These are phyloP conservation scores for Amblyjoppa fuscipennis DNA, from an alignment of 2,888 invertebrate species.

Conservation along the genomic window DNA sequence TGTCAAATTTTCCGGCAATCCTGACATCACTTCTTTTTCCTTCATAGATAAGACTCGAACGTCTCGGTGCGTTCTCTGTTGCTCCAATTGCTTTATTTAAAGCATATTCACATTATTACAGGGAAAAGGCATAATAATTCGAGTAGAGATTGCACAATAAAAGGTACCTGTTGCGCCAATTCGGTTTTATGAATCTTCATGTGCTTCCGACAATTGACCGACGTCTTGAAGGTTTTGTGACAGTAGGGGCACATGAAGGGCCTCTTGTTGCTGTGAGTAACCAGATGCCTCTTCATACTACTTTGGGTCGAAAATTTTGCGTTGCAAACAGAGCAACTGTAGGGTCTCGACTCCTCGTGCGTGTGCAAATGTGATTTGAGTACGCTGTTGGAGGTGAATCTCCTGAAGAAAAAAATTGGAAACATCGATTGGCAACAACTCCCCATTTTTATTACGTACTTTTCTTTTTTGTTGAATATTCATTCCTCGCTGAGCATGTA, in stretches of 20 bases:
- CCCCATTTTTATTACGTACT: not conserved
- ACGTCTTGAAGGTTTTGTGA: conserved; percentile 84
- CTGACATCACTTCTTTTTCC: conserved; percentile 46
- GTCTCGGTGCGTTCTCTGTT: conserved; percentile 72
- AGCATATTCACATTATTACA: not conserved
- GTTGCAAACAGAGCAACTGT: conserved; percentile 86
- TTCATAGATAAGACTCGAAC: conserved; percentile 31
- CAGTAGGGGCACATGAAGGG: conserved; percentile 84
- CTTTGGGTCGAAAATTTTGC: conserved; percentile 84
- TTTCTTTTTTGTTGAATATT: not conserved
- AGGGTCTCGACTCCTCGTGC: conserved; percentile 86
- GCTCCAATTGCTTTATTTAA: conserved; percentile 76
- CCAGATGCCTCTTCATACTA: conserved; percentile 84
- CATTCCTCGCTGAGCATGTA: conserved; percentile 36
- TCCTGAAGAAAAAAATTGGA: conserved; percentile 75
- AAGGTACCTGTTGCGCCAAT: conserved; percentile 83
- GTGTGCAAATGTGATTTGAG: conserved; percentile 87
- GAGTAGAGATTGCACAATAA: not conserved
- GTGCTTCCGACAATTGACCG: conserved; percentile 88
- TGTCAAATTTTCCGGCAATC: conserved; percentile 71
- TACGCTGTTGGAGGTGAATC: conserved; percentile 87
- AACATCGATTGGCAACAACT: not conserved
- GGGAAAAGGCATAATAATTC: not conserved
- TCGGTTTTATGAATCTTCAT: conserved; percentile 88
- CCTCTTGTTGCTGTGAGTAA: conserved; percentile 84